Evolutionary conservation across 1,140 invertebrate genomes (phyloP).

Genomic region (Diabrotica undecimpunctata): DNA sequence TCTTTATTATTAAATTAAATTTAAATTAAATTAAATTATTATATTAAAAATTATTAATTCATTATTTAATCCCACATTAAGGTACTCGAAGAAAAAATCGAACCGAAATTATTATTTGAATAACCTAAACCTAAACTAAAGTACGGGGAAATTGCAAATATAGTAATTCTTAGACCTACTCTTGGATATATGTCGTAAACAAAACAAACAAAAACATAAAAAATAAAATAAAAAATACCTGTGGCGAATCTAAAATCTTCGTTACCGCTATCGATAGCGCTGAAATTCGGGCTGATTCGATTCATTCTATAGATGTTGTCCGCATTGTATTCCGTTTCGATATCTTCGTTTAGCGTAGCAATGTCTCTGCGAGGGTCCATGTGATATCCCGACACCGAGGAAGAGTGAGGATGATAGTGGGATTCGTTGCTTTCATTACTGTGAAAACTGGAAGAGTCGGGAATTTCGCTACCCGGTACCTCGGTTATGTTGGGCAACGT

Average conservation of each 20-base stretch:
- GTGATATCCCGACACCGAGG: conserved; percentile 8
- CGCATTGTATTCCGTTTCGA: conserved; percentile 67
- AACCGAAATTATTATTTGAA: too few relatives aligned
- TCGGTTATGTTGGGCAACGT: conserved; percentile 88
- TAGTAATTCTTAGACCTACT: too few relatives aligned
- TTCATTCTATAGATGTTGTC: conserved; percentile 63
- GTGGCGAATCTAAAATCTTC: conserved; percentile 54
- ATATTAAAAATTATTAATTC: too few relatives aligned
- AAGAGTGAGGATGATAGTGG: conserved; percentile 47
- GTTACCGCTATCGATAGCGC: conserved; percentile 62
- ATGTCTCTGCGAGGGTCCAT: conserved; percentile 60
- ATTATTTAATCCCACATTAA: too few relatives aligned
- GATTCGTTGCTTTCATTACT: conserved; percentile 86
- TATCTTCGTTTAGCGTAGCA: conserved; percentile 65
- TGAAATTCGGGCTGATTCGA: conserved; percentile 56
- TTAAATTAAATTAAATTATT: too few relatives aligned
- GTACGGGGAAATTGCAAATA: too few relatives aligned
- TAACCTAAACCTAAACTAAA: too few relatives aligned
- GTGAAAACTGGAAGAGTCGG: conserved; percentile 83
- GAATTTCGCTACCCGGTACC: conserved; percentile 85
- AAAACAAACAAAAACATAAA: conserved; percentile 24
- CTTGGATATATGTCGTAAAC: too few relatives aligned
- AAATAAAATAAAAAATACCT: conserved; percentile 44
- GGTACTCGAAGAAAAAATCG: too few relatives aligned
- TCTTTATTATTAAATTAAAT: too few relatives aligned